Evolutionary conservation across 1,140 invertebrate genomes (phyloP).

Genomic region (Cardiocondyla obscurior): DNA sequence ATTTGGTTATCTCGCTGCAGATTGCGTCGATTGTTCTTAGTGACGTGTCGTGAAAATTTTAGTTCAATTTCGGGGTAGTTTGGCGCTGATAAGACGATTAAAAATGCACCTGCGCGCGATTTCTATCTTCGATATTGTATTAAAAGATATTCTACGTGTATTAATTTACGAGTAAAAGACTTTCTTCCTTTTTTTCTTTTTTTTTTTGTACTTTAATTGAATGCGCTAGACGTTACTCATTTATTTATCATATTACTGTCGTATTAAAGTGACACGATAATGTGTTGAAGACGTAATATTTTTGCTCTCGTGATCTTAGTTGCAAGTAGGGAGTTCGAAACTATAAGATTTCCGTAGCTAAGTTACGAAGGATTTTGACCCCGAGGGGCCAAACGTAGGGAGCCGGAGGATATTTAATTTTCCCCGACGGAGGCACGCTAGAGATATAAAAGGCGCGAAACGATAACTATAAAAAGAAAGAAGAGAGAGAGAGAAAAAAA

Average conservation of each 20-base stretch:
- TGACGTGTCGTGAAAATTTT: conserved; percentile 14
- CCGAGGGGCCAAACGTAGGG: not conserved
- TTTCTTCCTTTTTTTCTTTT: not conserved
- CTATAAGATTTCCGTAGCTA: conserved; percentile 51
- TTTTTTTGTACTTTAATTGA: too few relatives aligned
- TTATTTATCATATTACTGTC: conserved; percentile 12
- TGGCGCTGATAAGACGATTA: not conserved
- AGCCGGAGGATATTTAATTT: conserved; percentile 66
- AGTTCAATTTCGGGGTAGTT: not conserved
- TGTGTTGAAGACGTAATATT: conserved; percentile 41
- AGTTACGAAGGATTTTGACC: conserved; percentile 50
- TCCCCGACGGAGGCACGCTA: not conserved
- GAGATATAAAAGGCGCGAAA: conserved; percentile 61
- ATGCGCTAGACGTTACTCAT: not conserved
- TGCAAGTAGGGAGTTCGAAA: conserved; percentile 39
- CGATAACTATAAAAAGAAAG: conserved; percentile 34
- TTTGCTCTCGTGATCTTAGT: conserved; percentile 51
- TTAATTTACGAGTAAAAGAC: not conserved
- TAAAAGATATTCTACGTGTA: too few relatives aligned
- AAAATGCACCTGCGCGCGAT: not conserved
- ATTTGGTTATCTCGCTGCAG: conserved; percentile 20
- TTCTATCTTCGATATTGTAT: not conserved
- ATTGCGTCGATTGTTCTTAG: conserved; percentile 39
- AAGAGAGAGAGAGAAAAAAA: not conserved
- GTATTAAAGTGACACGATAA: conserved; percentile 52